Conservation (phyloP, 2,113 vertebrate species). For the Oncorhynchus tshawytscha region DNA sequence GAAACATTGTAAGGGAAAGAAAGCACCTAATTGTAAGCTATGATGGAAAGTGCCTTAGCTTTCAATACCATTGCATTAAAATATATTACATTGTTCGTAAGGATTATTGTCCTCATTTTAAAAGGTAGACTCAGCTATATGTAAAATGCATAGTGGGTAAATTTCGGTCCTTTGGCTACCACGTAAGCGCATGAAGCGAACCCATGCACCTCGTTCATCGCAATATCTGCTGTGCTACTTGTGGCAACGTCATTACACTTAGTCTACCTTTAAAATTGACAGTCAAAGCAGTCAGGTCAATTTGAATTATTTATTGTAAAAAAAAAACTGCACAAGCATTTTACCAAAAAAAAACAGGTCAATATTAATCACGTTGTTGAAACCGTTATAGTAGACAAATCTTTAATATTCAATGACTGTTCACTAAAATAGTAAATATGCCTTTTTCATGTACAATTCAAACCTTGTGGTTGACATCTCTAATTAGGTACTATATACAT, state of each 20-base stretch:
- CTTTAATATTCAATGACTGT: neutral
- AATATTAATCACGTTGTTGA: neutral
- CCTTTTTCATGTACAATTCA: neutral
- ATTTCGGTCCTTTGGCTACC: too few species aligned
- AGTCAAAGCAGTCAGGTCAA: neutral
- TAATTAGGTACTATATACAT: conserved; percentile 11
- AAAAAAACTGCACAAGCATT: neutral
- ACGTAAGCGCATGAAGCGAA: too few species aligned
- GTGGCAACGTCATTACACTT: too few species aligned
- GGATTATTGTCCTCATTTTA: neutral
- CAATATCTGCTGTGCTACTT: too few species aligned
- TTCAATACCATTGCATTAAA: too few species aligned
- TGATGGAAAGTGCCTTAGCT: too few species aligned
- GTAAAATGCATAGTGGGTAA: too few species aligned
- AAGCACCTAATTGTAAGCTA: too few species aligned
- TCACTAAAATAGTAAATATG: neutral
- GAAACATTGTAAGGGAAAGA: too few species aligned
- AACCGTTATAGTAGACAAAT: neutral
- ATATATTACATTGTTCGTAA: too few species aligned
- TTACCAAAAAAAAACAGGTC: neutral
- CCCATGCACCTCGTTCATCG: too few species aligned
- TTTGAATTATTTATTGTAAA: neutral
- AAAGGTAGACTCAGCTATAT: neutral
- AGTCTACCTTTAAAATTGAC: neutral
- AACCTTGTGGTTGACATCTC: neutral